Evolutionary conservation across 23 tunicate species (phyloP), one percentile per base, ranked within the genome.

Genomic region (Aplidium turbinatum): DNA sequence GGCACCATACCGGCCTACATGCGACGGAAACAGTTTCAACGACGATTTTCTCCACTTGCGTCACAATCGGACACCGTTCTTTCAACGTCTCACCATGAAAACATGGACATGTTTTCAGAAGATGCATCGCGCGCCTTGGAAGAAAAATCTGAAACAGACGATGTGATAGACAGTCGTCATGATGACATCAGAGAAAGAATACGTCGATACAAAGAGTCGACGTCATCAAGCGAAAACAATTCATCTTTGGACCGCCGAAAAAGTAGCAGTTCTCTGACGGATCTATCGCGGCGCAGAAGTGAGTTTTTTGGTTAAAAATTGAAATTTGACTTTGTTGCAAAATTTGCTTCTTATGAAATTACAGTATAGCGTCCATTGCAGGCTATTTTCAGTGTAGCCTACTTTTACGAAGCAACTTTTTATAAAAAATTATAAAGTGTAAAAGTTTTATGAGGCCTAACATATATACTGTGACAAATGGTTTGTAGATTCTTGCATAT

Each of bases 181-280:
- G 81, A 70, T 34, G 96, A 88, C 50, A 57, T 88, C 11, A 52
- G 96, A 25, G 96, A 88, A 48, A 53, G 83, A 35, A 88, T 88
- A 3, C 46, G 79, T 30, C 73, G 83, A 16, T 88, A 88, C 81
- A 88, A 81, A 58, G 86, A 80, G 38, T 57, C 79, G 16, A 46
- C 71, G 24, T 64, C 80, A 31, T 58, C 67, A 13, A 70, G 25
- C 20, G 82, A 88, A 6, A 73, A 75, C 1, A 22, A 29, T 13
- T 1, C 39, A 62, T 35, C 79, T 22, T 20, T 35, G 35, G 47
- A 58, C 30, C 47, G 68, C 23, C 51, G 77, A 25, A 72, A 76
- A n/a, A 81, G 73, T 39, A 72, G 87, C n/a, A n/a, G n/a, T n/a
- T n/a, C n/a, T n/a, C n/a, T n/a, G n/a, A n/a, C n/a, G n/a, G n/a